Percentiles rank a stretch among this genome's conserved stretches.
Evolutionary conservation across 2,797 vertebrate species (phyloP).

Genomic region (Champsocephalus gunnari): DNA sequence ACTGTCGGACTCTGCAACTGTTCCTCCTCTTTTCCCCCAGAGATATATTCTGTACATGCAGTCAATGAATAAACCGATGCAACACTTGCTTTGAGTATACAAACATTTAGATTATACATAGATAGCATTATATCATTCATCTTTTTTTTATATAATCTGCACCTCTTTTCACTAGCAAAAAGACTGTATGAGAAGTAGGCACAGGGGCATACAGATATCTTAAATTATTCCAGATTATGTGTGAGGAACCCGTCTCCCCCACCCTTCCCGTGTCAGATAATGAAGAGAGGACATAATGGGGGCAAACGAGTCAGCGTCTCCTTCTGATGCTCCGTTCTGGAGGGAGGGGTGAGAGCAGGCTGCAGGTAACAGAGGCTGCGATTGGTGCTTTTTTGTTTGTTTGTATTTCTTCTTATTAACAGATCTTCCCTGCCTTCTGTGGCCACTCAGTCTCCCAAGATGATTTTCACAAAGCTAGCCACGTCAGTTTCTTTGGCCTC

Average conservation of each 20-base stretch:
- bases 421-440: conserved; percentile 28
- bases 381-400: conserved; percentile 48
- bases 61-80: conserved; percentile 71
- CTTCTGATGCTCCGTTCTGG: conserved; percentile 32
- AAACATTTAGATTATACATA: conserved; percentile 81
- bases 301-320: conserved; percentile 18
- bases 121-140: conserved; percentile 73
- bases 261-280: conserved; percentile 13
- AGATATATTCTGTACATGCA: conserved; percentile 76
- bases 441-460: conserved; percentile 90
- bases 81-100: conserved; percentile 76
- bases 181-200: conserved; percentile 24
- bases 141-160: conserved; percentile 51
- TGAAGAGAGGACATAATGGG: conserved; percentile 15
- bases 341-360: conserved; percentile 25
- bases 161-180: conserved; percentile 38
- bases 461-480: conserved; percentile 95
- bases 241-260: conserved; percentile 11
- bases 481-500: conserved; percentile 98
- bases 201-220: conserved; percentile 46
- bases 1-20: conserved; percentile 4
- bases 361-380: conserved; percentile 57
- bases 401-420: conserved; percentile 7
- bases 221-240: conserved; percentile 60
- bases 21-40: conserved; percentile 39